Evolutionary conservation across 1,140 invertebrate genomes (phyloP).

Genomic region (Macrobrachium rosenbergii): DNA sequence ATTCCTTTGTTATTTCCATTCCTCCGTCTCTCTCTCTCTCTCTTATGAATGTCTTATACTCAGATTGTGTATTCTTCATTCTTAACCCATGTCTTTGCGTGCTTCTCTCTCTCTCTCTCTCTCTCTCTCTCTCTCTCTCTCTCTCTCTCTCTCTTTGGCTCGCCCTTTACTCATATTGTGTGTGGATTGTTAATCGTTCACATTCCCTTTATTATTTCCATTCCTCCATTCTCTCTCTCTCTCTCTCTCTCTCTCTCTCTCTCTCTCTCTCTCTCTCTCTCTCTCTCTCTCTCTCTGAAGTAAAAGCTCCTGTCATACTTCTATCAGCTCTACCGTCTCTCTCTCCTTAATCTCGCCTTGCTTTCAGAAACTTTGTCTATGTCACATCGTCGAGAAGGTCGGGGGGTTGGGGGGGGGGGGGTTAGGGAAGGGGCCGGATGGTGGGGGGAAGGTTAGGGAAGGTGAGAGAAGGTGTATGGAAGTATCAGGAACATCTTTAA

Average conservation of each 20-base stretch:
- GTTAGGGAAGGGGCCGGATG: background rate
- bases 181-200: background rate
- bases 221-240: background rate
- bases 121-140: too few species aligned
- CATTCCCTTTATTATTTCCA: background rate
- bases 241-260: background rate
- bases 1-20: too few species aligned
- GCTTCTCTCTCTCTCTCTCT: background rate
- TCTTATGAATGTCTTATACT: background rate
- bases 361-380: too few species aligned
- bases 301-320: background rate
- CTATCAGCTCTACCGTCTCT: background rate
- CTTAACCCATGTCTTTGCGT: too few species aligned
- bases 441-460: background rate
- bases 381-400: background rate
- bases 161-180: background rate
- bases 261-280: conserved; percentile 1
- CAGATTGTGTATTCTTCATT: background rate
- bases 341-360: background rate
- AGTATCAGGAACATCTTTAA: background rate
- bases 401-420: background rate
- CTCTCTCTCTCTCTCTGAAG: background rate
- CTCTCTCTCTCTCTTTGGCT: background rate
- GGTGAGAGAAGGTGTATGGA: background rate
- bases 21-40: too few species aligned